Percentiles rank a stretch among this genome's conserved stretches.
Conservation (phyloP, 2,113 vertebrate genomes). For the Hippocampus mohnikei region DNA sequence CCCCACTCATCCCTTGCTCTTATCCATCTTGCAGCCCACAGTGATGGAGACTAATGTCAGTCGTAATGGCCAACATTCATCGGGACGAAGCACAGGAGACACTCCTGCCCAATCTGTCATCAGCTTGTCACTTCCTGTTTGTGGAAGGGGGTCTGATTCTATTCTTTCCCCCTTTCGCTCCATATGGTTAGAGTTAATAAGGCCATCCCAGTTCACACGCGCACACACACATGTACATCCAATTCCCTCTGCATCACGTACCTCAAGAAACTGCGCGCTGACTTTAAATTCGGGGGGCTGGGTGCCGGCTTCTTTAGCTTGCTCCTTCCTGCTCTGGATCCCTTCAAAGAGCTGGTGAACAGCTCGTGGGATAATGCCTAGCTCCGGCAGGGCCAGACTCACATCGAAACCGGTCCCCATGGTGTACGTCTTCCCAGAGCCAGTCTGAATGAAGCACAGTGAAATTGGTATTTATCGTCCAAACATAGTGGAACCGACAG, state of each 20-base stretch:
- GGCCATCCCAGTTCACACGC: constrained; percentile 3
- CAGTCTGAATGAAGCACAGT: constrained; percentile 74
- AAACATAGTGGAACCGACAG: background rate
- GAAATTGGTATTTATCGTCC: background rate
- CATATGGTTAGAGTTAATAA: constrained; percentile 53
- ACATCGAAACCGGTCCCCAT: constrained; percentile 95
- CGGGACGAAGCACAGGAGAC: constrained; percentile 47
- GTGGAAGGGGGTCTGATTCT: constrained; percentile 30
- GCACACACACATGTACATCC: background rate
- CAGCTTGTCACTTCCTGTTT: constrained; percentile 56
- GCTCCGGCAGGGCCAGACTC: constrained; percentile 73
- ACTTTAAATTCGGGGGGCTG: constrained; percentile 91
- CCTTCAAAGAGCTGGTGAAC: constrained; percentile 88
- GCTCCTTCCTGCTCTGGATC: constrained; percentile 75
- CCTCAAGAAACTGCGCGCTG: constrained; percentile 97
- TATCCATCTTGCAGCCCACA: constrained; percentile 22
- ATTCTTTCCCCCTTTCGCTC: constrained; percentile 22
- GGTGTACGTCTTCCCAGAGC: constrained; percentile 92
- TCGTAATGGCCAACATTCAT: constrained; percentile 58
- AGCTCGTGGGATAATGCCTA: constrained; percentile 91
- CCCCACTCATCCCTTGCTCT: constrained; percentile 19
- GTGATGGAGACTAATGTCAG: constrained; percentile 56
- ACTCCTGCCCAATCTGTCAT: constrained; percentile 58
- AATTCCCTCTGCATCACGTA: constrained; percentile 38
- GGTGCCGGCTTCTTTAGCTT: constrained; percentile 69